phyloP scores from a whole-genome alignment of 2,797 vertebrate genomes.

The Leptoclinus maculatus region DNA sequence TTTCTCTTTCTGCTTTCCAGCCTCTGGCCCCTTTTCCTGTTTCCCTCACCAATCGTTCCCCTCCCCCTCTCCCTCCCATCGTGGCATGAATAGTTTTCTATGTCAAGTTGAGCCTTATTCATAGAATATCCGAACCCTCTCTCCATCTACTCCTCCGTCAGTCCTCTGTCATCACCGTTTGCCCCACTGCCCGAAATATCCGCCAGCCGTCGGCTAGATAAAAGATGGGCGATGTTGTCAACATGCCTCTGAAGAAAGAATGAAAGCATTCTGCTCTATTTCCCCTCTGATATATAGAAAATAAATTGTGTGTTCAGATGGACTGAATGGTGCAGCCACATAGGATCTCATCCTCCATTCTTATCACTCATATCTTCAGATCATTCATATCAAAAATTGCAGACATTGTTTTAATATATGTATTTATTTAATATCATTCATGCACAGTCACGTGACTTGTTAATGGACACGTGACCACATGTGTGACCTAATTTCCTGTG shows the following conservation, averaged over 20 bases:
- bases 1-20: not conserved
- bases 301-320: too few species aligned
- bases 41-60: not conserved
- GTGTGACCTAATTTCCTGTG: too few species aligned
- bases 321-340: not conserved
- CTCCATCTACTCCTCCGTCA: slow-evolving; percentile 28
- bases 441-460: too few species aligned
- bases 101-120: slow-evolving; percentile 63
- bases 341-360: not conserved
- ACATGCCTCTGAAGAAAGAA: slow-evolving; percentile 45
- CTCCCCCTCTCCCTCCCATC: not conserved
- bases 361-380: not conserved
- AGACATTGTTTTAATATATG: too few species aligned
- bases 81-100: slow-evolving; percentile 69
- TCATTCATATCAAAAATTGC: too few species aligned
- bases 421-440: too few species aligned
- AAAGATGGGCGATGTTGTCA: slow-evolving; percentile 30
- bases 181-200: slow-evolving; percentile 74
- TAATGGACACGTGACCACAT: too few species aligned
- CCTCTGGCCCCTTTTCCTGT: not conserved
- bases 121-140: slow-evolving; percentile 24
- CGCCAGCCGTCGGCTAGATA: slow-evolving; percentile 52
- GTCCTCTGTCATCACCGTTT: slow-evolving; percentile 46
- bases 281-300: slow-evolving; percentile 8
- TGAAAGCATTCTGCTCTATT: slow-evolving; percentile 70